Percentiles rank a stretch among this genome's conserved stretches.
phyloP scores from a whole-genome alignment of 2,888 invertebrate species.

The Platypus cylindrus region DNA sequence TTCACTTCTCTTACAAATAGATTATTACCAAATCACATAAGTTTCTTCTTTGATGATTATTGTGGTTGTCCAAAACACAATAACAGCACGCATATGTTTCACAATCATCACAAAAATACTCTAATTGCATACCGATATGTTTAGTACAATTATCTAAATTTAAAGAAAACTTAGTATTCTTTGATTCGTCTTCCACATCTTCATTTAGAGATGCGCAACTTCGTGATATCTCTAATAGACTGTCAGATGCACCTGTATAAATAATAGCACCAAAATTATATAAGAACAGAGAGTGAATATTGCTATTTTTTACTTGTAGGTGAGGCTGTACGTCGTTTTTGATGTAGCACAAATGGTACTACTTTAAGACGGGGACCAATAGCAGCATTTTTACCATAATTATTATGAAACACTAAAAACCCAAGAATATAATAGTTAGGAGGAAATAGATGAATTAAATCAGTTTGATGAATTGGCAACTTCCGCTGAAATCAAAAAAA shows the following conservation, averaged over 20 bases:
- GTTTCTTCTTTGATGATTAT: slow-evolving; percentile 26
- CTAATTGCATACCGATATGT: slow-evolving; percentile 26
- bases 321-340: too few relatives aligned
- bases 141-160: slow-evolving; percentile 19
- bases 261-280: too few relatives aligned
- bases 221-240: too few relatives aligned
- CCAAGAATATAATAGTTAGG: slow-evolving; percentile 33
- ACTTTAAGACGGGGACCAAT: too few relatives aligned
- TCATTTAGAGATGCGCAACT: too few relatives aligned
- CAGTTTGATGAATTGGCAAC: slow-evolving; percentile 10
- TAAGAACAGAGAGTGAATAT: too few relatives aligned
- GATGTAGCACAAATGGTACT: too few relatives aligned
- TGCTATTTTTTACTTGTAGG: too few relatives aligned
- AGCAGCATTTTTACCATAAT: too few relatives aligned
- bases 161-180: slow-evolving; percentile 9
- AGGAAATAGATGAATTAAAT: slow-evolving; percentile 26
- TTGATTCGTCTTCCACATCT: too few relatives aligned
- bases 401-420: slow-evolving; percentile 19
- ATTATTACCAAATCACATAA: slow-evolving; percentile 29
- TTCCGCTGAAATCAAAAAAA: slow-evolving; percentile 7
- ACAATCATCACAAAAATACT: slow-evolving; percentile 35
- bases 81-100: slow-evolving; percentile 32
- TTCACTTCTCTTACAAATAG: not conserved
- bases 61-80: slow-evolving; percentile 33
- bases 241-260: too few relatives aligned